These are phyloP conservation scores for Gambusia affinis DNA, from an alignment of 2,113 vertebrate species.

Conservation along the genomic window DNA sequence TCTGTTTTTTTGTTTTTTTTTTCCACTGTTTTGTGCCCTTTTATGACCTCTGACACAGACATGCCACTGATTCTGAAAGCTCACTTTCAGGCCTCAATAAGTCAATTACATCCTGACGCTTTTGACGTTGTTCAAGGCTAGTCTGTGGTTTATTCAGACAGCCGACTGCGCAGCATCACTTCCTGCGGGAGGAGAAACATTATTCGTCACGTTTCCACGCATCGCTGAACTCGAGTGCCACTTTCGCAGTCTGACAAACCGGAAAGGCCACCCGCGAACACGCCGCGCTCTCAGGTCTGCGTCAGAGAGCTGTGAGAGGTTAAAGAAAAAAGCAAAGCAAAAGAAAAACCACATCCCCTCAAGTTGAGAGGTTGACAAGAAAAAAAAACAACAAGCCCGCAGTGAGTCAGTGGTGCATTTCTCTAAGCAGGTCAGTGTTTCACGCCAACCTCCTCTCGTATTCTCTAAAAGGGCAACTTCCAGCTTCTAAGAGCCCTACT, in stretches of 20 bases:
- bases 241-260: conserved; percentile 20
- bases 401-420: neutral
- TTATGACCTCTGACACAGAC: neutral
- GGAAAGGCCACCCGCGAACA: conserved; percentile 28
- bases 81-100: neutral
- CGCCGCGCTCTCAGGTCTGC: neutral
- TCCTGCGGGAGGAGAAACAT: conserved; percentile 25
- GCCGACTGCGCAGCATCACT: conserved; percentile 7
- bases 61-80: neutral
- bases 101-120: neutral
- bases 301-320: conserved; percentile 9
- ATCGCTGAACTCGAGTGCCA: conserved; percentile 12
- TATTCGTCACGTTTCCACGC: conserved; percentile 40
- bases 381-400: neutral
- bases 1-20: too few species aligned
- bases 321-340: conserved; percentile 5
- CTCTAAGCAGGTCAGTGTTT: neutral
- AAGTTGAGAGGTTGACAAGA: conserved; percentile 17
- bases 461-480: conserved; percentile 4
- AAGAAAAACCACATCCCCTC: neutral
- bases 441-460: neutral
- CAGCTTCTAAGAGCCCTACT: conserved; percentile 24
- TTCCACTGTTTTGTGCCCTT: neutral
- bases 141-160: conserved; percentile 8
- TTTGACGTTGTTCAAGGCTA: neutral